A percentile compares a stretch with the other conserved stretches of the same genome.
Conservation (phyloP, 2,113 vertebrate genomes). For the Plecturocebus donacophilus region DNA sequence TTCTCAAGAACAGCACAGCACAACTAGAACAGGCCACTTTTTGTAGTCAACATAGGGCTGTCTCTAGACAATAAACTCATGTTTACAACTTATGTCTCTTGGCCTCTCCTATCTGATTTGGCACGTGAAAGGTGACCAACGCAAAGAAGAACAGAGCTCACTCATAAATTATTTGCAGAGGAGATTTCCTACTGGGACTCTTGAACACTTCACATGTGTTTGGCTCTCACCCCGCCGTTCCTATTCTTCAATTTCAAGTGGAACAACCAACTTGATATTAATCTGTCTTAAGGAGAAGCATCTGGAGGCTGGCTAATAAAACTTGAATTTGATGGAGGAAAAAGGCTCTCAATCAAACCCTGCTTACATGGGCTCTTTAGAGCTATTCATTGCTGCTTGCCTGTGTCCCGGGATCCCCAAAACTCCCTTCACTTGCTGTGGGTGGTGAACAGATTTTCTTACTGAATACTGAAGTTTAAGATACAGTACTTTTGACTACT, state of each 20-base stretch:
- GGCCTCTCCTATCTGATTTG: not conserved
- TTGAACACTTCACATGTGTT: conserved; percentile 59
- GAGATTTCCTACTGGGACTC: conserved; percentile 50
- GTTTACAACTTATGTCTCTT: not conserved
- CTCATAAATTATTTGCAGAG: not conserved
- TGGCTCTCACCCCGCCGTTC: not conserved
- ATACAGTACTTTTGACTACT: rapidly evolving
- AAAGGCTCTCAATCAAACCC: conserved; percentile 53
- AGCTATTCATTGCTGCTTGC: conserved; percentile 40
- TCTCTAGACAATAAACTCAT: not conserved
- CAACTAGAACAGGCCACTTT: not conserved
- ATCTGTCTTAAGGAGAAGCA: conserved; percentile 82
- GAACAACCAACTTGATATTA: conserved; percentile 76
- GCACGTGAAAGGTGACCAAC: not conserved
- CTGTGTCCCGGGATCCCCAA: conserved; percentile 14
- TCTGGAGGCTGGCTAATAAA: conserved; percentile 83
- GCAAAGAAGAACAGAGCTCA: not conserved
- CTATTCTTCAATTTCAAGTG: conserved; percentile 20
- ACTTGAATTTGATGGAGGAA: conserved; percentile 76
- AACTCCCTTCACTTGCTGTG: not conserved
- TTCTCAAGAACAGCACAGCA: not conserved
- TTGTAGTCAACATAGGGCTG: not conserved
- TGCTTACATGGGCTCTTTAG: conserved; percentile 22
- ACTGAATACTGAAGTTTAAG: not conserved
- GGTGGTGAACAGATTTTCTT: not conserved